Conservation (phyloP, 1,140 invertebrate genomes). For the Anoplolepis gracilipes region DNA sequence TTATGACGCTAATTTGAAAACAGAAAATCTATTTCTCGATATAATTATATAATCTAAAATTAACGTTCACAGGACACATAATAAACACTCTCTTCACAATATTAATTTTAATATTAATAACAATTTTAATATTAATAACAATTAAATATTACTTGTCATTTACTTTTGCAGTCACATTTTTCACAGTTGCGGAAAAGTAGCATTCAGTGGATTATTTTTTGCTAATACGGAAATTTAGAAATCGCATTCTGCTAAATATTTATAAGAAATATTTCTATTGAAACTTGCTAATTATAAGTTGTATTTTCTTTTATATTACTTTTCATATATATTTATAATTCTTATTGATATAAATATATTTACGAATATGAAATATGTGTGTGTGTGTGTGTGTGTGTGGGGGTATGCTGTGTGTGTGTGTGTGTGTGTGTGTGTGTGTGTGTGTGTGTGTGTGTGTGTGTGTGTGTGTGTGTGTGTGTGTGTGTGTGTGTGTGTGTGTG, state of each 20-base stretch:
- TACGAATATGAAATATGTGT: not conserved
- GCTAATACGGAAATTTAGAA: not conserved
- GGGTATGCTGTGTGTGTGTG: not conserved
- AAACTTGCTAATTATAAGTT: slow-evolving; percentile 9
- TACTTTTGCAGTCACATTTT: not conserved
- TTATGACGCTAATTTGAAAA: not conserved
- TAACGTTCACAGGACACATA: not conserved
- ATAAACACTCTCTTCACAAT: not conserved
- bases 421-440: not conserved
- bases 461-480: not conserved
- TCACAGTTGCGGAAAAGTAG: not conserved
- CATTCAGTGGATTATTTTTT: not conserved
- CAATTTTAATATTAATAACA: not conserved
- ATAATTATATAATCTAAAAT: not conserved
- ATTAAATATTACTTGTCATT: not conserved
- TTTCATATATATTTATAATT: slow-evolving; percentile 20
- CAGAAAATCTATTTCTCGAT: not conserved
- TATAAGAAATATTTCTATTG: slow-evolving; percentile 27
- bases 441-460: not conserved
- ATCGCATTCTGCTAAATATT: not conserved
- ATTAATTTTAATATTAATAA: slow-evolving; percentile 14
- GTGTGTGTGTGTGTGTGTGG: not conserved
- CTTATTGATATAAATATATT: slow-evolving; percentile 27
- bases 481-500: not conserved
- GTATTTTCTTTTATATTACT: slow-evolving; percentile 17